Percentiles rank a stretch among this genome's conserved stretches.
Evolutionary conservation across 1,140 invertebrate species (phyloP).

Genomic region (Cyphomyrmex costatus): DNA sequence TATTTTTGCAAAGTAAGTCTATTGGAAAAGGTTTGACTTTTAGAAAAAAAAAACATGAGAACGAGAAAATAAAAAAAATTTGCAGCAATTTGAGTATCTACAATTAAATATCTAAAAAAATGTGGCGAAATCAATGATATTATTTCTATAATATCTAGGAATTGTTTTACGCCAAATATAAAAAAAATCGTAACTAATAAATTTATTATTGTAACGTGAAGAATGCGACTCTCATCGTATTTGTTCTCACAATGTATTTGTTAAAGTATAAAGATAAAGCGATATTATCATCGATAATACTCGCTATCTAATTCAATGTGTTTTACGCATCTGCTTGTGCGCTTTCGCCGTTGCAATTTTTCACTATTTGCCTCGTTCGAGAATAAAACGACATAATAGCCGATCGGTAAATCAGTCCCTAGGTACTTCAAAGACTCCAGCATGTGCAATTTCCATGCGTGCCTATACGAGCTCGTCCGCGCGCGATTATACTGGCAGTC

Average conservation of each 20-base stretch:
- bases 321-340: slow-evolving; percentile 2
- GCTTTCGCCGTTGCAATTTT: slow-evolving; percentile 4
- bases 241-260: not conserved
- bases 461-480: not conserved
- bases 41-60: not conserved
- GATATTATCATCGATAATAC: slow-evolving; percentile 9
- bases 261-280: not conserved
- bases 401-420: not conserved
- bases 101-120: not conserved
- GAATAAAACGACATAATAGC: slow-evolving; percentile 35
- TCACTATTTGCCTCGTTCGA: slow-evolving; percentile 23
- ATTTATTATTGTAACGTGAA: not conserved
- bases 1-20: not conserved
- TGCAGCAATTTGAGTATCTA: not conserved
- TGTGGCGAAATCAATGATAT: not conserved
- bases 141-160: not conserved
- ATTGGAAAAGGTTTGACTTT: not conserved
- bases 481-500: slow-evolving; percentile 10
- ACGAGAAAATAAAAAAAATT: not conserved
- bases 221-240: not conserved
- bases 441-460: slow-evolving; percentile 37
- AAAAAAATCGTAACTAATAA: not conserved
- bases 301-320: not conserved
- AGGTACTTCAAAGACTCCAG: slow-evolving; percentile 32
- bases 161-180: not conserved